Conservation (phyloP, 2,797 vertebrate species). For the Coregonus ussuriensis region DNA sequence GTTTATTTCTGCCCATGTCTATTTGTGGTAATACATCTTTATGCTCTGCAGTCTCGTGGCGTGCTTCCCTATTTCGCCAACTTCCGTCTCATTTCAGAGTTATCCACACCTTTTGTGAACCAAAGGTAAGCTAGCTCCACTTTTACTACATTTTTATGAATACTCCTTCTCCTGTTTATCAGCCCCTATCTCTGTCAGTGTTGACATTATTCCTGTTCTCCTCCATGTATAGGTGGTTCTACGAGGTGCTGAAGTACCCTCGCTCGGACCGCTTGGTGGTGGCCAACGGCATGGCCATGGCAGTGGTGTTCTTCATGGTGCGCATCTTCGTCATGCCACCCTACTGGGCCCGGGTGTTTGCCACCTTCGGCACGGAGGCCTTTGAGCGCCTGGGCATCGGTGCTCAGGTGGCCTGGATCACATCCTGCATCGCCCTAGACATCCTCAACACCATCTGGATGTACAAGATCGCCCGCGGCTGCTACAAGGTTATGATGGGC, state of each 20-base stretch:
- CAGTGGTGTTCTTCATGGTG: slow-evolving; percentile 79
- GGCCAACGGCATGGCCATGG: slow-evolving; percentile 76
- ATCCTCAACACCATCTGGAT: slow-evolving; percentile 81
- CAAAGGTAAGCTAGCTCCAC: slow-evolving; percentile 70
- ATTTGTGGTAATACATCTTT: not conserved
- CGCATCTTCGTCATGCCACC: slow-evolving; percentile 81
- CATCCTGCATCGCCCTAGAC: slow-evolving; percentile 80
- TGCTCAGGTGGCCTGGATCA: slow-evolving; percentile 84
- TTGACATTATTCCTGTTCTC: slow-evolving; percentile 6
- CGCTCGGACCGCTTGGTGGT: slow-evolving; percentile 76
- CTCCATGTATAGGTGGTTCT: slow-evolving; percentile 76
- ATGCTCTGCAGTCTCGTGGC: slow-evolving; percentile 70
- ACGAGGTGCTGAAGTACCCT: slow-evolving; percentile 72
- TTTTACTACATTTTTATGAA: not conserved
- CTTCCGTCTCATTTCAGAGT: slow-evolving; percentile 85
- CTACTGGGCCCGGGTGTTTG: slow-evolving; percentile 80
- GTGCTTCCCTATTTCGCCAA: slow-evolving; percentile 83
- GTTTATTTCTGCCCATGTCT: not conserved
- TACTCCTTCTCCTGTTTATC: not conserved
- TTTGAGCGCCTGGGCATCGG: slow-evolving; percentile 77
- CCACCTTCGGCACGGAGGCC: slow-evolving; percentile 78
- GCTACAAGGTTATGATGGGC: slow-evolving; percentile 77
- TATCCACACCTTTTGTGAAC: slow-evolving; percentile 85
- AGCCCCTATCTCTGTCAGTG: not conserved
- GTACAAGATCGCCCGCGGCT: slow-evolving; percentile 80